A percentile compares a stretch with the other conserved stretches of the same genome.
Evolutionary conservation across 2,113 vertebrate genomes (phyloP).

Genomic region (Calonectris borealis): DNA sequence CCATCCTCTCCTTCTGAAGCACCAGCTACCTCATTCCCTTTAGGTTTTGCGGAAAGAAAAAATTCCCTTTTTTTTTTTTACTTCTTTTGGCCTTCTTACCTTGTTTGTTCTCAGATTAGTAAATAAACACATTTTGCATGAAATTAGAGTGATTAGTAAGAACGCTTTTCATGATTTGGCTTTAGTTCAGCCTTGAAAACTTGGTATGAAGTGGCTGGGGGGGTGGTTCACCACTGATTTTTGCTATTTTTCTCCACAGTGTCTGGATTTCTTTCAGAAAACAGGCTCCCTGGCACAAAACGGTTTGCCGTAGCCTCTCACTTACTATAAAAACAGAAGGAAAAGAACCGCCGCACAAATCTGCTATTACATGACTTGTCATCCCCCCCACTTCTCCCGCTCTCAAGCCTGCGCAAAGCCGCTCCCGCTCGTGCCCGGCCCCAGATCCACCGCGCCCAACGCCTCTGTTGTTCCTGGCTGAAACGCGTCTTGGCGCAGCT

Average conservation of each 20-base stretch:
- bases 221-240: background rate
- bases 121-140: background rate
- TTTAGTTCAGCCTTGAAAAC: background rate
- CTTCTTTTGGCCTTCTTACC: background rate
- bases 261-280: background rate
- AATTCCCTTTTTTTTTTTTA: background rate
- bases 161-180: background rate
- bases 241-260: background rate
- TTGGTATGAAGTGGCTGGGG: background rate
- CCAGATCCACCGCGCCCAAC: background rate
- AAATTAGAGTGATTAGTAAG: background rate
- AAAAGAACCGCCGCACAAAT: background rate
- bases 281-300: background rate
- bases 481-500: slow-evolving; percentile 7
- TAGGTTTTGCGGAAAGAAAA: background rate
- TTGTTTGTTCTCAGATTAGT: background rate
- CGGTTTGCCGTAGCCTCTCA: background rate
- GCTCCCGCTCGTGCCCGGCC: background rate
- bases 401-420: background rate
- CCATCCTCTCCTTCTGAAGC: background rate
- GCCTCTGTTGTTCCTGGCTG: background rate
- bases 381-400: background rate
- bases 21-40: background rate
- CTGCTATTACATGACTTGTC: background rate
- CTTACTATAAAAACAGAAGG: slow-evolving; percentile 22